phyloP scores from a whole-genome alignment of 1,140 invertebrate genomes.

The Neodiprion virginianus region DNA sequence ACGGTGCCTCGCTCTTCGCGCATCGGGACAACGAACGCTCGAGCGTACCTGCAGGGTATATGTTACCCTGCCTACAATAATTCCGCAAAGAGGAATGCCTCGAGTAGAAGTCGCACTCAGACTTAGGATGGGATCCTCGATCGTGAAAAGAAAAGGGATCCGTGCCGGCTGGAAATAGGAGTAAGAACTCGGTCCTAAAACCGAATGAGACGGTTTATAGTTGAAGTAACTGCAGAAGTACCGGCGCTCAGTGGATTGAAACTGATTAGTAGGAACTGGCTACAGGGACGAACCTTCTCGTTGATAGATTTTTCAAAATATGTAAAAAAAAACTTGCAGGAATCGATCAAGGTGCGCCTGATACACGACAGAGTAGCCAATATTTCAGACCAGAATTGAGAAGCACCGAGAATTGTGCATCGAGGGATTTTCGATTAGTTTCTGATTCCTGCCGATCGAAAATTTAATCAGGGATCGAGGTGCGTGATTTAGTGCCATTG shows the following conservation, averaged over 20 bases:
- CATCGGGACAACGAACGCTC: background rate
- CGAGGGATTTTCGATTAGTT: background rate
- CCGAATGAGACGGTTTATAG: background rate
- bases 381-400: no score
- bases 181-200: background rate
- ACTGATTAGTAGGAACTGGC: no score
- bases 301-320: no score
- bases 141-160: background rate
- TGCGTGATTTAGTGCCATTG: background rate
- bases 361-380: no score
- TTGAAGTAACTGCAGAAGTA: no score
- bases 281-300: no score
- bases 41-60: no score
- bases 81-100: background rate
- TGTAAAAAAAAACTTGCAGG: no score
- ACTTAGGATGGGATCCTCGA: conserved; percentile 1
- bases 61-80: background rate
- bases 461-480: background rate
- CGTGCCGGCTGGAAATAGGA: background rate
- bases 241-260: no score
- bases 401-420: no score
- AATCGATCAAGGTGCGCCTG: no score
- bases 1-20: no score
- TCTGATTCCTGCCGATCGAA: background rate
- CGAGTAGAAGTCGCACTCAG: background rate